These are phyloP conservation scores for Uropsilus gracilis DNA, from an alignment of 2,113 vertebrate species.

Conservation along the genomic window DNA sequence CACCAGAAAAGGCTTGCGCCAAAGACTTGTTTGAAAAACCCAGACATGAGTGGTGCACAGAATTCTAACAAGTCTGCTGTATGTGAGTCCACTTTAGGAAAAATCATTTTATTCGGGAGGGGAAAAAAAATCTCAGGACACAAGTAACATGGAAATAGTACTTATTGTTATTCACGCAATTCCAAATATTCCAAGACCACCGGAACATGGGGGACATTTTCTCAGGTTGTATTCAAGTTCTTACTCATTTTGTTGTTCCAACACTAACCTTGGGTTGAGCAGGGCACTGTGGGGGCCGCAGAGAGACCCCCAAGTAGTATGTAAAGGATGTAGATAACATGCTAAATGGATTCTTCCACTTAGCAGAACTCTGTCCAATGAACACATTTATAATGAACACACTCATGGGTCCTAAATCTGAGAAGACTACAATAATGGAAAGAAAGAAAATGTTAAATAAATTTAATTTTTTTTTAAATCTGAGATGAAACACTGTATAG, in stretches of 20 bases:
- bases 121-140: not conserved
- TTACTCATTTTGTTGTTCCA: not conserved
- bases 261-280: not conserved
- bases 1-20: not conserved
- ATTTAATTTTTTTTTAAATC: too few species aligned
- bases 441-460: too few species aligned
- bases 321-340: rapidly evolving
- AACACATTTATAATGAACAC: not conserved
- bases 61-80: not conserved
- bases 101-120: not conserved
- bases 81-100: not conserved
- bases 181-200: not conserved
- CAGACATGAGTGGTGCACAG: not conserved
- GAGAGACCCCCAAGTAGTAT: rapidly evolving
- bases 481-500: not conserved
- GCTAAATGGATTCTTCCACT: not conserved
- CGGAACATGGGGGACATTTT: not conserved
- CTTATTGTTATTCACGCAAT: not conserved
- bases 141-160: not conserved
- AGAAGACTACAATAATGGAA: too few species aligned
- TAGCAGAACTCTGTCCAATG: not conserved
- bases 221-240: not conserved
- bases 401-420: not conserved
- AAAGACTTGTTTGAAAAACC: not conserved
- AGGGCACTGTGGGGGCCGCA: too few species aligned